phyloP scores from a whole-genome alignment of 1,140 invertebrate genomes.

The Lysiphlebus fabarum region DNA sequence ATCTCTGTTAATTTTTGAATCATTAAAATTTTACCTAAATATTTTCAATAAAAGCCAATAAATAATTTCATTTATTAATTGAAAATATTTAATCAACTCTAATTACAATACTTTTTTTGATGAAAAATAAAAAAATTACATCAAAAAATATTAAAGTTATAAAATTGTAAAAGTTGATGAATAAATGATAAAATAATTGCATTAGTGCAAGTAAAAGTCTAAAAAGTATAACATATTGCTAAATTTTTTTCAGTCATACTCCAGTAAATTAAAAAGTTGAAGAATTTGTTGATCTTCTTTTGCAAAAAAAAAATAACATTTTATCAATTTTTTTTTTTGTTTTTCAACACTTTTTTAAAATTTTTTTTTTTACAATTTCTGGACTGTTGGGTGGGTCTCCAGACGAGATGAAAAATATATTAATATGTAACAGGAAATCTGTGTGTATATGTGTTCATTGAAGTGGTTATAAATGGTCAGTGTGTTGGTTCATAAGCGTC shows the following conservation, averaged over 20 bases:
- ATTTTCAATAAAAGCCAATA: no score
- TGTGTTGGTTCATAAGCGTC: no score
- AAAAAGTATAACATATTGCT: slow-evolving; percentile 2
- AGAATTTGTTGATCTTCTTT: slow-evolving; percentile 13
- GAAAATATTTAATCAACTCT: not conserved
- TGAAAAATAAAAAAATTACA: not conserved
- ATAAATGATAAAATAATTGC: slow-evolving; percentile 23
- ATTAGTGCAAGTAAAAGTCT: slow-evolving; percentile 14
- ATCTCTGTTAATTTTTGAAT: no score
- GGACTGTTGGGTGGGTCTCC: no score
- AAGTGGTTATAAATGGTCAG: no score
- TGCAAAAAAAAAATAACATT: not conserved
- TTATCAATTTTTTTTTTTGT: not conserved
- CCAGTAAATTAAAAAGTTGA: slow-evolving; percentile 22
- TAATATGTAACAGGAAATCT: not conserved
- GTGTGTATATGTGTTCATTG: no score
- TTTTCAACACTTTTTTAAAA: no score
- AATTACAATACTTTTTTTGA: not conserved
- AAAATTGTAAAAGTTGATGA: slow-evolving; percentile 10
- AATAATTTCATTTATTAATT: not conserved
- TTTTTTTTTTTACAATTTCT: no score
- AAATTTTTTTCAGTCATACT: not conserved
- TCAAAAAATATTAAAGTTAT: not conserved
- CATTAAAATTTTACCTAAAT: no score
- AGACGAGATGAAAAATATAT: not conserved